Conservation (phyloP, 2,113 vertebrate genomes). For the Limnothrissa miodon region DNA sequence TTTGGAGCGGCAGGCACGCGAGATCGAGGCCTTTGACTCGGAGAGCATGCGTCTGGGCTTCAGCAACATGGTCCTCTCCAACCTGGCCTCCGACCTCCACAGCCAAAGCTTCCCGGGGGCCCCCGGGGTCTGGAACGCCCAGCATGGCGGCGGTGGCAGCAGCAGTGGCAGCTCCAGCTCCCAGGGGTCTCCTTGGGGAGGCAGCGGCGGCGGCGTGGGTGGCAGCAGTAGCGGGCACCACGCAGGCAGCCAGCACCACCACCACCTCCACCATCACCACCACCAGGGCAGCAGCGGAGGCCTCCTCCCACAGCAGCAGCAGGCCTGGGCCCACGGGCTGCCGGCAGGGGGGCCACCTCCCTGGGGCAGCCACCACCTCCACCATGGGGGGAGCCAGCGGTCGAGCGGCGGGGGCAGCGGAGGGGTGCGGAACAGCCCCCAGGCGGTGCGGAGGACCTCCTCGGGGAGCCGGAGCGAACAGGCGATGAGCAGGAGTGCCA, state of each 20-base stretch:
- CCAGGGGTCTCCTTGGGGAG: conserved; percentile 82
- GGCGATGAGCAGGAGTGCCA: conserved; percentile 98
- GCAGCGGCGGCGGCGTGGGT: conserved; percentile 55
- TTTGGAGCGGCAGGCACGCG: conserved; percentile 93
- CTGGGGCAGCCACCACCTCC: conserved; percentile 80
- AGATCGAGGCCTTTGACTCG: conserved; percentile 98
- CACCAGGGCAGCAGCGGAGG: conserved; percentile 88
- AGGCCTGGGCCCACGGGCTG: conserved; percentile 89
- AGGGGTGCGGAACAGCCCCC: conserved; percentile 94
- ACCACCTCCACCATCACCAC: conserved; percentile 38
- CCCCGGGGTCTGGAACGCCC: conserved; percentile 81
- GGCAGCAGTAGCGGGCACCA: conserved; percentile 71
- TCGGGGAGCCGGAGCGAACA: conserved; percentile 93
- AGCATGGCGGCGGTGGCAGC: conserved; percentile 66
- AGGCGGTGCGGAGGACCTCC: conserved; percentile 93
- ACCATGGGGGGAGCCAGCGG: conserved; percentile 80
- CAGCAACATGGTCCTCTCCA: conserved; percentile 98
- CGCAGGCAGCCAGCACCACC: conserved; percentile 63
- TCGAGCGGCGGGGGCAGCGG: conserved; percentile 81
- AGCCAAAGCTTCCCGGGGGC: conserved; percentile 96
- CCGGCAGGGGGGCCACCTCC: conserved; percentile 88
- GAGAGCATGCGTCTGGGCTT: conserved; percentile 99
- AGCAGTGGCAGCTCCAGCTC: conserved; percentile 67
- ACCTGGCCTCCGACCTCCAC: conserved; percentile 91
- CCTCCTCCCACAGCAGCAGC: conserved; percentile 75